Evolutionary conservation across 2,797 vertebrate genomes (phyloP).

Genomic region (Podarcis siculus): DNA sequence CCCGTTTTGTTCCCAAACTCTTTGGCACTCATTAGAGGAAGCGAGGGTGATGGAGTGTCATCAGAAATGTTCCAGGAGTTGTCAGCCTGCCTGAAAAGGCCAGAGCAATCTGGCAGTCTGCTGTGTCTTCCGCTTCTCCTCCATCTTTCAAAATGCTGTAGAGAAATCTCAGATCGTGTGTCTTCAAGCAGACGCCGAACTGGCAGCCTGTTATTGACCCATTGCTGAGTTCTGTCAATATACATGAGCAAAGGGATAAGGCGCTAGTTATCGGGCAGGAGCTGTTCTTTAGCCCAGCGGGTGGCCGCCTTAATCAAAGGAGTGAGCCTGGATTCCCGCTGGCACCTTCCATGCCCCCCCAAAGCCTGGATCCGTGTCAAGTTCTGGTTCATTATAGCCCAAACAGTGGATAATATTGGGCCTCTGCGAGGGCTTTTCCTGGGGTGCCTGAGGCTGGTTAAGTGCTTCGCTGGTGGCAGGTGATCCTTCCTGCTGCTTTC

Average conservation of each 20-base stretch:
- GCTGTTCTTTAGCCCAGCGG: slow-evolving; percentile 38
- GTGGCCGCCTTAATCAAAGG: slow-evolving; percentile 64
- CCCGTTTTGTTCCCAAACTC: neutral
- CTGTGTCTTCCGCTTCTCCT: neutral
- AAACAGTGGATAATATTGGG: neutral
- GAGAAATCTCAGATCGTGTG: neutral
- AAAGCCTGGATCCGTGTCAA: neutral
- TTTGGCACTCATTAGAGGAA: neutral
- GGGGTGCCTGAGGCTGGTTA: neutral
- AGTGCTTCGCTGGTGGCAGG: neutral
- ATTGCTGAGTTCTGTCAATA: slow-evolving; percentile 2
- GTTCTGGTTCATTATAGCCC: slow-evolving; percentile 21
- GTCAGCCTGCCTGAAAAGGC: neutral
- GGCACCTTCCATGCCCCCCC: slow-evolving; percentile 18
- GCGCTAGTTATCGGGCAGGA: neutral
- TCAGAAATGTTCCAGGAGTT: neutral
- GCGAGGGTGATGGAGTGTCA: neutral
- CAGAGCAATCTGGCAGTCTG: neutral
- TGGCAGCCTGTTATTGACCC: neutral
- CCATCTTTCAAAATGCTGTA: neutral
- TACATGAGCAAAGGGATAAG: slow-evolving; percentile 44
- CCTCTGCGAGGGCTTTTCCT: neutral
- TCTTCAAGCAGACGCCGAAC: neutral
- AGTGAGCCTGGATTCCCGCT: neutral
- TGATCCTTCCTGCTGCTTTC: neutral